phyloP scores from a whole-genome alignment of 2,113 vertebrate species.

The Gulo gulo region DNA sequence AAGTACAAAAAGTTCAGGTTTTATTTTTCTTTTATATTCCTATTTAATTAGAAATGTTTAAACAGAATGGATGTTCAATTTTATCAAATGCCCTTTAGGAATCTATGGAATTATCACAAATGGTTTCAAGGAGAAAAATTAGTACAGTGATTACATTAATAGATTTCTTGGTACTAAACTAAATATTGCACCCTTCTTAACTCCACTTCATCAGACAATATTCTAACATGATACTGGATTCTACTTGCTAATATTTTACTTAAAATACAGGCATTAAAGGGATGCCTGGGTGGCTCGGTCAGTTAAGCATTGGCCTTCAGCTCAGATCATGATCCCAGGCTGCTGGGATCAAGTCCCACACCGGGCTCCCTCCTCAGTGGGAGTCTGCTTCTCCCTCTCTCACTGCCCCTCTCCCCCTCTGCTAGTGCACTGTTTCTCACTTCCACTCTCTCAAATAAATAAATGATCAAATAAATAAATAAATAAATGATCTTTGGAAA shows the following conservation, averaged over 20 bases:
- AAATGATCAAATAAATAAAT: too few relatives aligned
- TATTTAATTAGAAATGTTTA: conserved; percentile 1
- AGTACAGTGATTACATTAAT: background rate
- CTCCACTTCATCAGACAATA: background rate
- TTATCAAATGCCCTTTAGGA: background rate
- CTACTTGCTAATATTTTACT: background rate
- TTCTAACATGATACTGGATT: background rate
- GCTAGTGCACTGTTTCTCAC: too few relatives aligned
- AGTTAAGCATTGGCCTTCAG: too few relatives aligned
- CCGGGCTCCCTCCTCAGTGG: too few relatives aligned
- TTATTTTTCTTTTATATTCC: conserved; percentile 15
- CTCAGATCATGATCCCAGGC: too few relatives aligned
- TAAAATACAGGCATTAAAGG: background rate
- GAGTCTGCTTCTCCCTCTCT: too few relatives aligned
- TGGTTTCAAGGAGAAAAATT: background rate
- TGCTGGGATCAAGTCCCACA: too few relatives aligned
- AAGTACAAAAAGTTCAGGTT: background rate
- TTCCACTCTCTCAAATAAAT: too few relatives aligned
- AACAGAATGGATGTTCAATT: background rate
- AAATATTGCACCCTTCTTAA: background rate
- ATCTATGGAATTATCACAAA: background rate
- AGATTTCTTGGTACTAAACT: background rate
- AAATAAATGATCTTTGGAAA: too few relatives aligned
- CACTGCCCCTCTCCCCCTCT: too few relatives aligned
- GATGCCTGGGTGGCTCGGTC: too few relatives aligned